Percentiles rank a stretch among this genome's conserved stretches.
Evolutionary conservation across 2,113 vertebrate genomes (phyloP).

Genomic region (Notiomystis cincta): DNA sequence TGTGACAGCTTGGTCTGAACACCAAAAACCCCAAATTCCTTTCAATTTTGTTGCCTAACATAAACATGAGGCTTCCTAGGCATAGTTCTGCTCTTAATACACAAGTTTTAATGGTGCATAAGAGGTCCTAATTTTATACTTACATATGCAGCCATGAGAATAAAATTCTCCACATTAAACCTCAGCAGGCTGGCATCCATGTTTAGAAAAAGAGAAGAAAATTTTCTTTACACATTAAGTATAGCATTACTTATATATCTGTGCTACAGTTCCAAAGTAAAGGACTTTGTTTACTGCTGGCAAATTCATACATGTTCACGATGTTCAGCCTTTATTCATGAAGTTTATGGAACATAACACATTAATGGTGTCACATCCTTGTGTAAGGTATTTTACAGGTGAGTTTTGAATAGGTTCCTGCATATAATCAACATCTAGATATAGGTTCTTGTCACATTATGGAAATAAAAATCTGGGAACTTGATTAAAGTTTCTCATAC

Average conservation of each 20-base stretch:
- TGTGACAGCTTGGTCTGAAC: neutral
- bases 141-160: neutral
- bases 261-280: neutral
- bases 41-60: neutral
- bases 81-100: neutral
- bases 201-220: neutral
- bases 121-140: neutral
- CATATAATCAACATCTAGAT: neutral
- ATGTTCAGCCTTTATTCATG: neutral
- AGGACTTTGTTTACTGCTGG: neutral
- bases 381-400: neutral
- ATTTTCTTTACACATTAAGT: neutral
- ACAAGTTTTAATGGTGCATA: neutral
- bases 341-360: neutral
- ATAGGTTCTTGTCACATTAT: neutral
- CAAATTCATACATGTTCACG: neutral
- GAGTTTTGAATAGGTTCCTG: neutral
- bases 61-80: neutral
- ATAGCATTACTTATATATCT: neutral
- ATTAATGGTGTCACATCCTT: neutral
- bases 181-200: neutral
- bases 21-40: neutral
- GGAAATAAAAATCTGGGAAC: neutral
- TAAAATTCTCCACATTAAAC: neutral
- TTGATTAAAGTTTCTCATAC: neutral